Conservation (phyloP, 1,140 invertebrate genomes). For the Apis dorsata region DNA sequence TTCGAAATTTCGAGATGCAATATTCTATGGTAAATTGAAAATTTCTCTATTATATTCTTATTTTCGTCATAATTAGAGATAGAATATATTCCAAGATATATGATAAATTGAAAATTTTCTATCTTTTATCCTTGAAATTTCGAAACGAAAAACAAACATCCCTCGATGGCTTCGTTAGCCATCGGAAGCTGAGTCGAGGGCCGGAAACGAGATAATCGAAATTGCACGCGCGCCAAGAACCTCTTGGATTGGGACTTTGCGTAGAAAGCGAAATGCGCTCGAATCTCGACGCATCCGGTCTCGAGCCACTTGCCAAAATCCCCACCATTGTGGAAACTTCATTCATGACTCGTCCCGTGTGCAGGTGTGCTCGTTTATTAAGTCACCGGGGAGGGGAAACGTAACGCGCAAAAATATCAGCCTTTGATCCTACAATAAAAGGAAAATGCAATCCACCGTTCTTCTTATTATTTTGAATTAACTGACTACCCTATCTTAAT, state of each 20-base stretch:
- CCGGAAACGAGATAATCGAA: conserved; percentile 59
- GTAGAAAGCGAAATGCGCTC: conserved; percentile 53
- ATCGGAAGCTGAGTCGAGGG: background rate
- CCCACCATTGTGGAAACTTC: conserved; percentile 64
- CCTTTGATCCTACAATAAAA: background rate
- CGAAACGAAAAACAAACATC: background rate
- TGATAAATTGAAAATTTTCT: background rate
- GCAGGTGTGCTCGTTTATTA: conserved; percentile 43
- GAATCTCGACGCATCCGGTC: conserved; percentile 35
- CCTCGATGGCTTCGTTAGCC: background rate
- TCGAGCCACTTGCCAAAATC: conserved; percentile 66
- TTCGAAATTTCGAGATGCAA: no score
- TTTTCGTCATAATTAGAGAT: no score
- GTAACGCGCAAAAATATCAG: conserved; percentile 54
- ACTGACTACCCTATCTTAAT: no score
- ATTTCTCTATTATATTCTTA: no score
- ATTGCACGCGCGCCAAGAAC: conserved; percentile 60
- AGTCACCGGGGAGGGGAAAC: conserved; percentile 17
- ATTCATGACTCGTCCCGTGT: conserved; percentile 62
- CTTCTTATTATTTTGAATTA: no score
- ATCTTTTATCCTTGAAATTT: background rate
- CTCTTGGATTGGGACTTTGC: conserved; percentile 21
- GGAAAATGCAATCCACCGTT: no score
- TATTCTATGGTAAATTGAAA: no score
- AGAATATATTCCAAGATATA: no score